A percentile compares a stretch with the other conserved stretches of the same genome.
phyloP scores from a whole-genome alignment of 2,113 vertebrate genomes.

The Egretta garzetta region DNA sequence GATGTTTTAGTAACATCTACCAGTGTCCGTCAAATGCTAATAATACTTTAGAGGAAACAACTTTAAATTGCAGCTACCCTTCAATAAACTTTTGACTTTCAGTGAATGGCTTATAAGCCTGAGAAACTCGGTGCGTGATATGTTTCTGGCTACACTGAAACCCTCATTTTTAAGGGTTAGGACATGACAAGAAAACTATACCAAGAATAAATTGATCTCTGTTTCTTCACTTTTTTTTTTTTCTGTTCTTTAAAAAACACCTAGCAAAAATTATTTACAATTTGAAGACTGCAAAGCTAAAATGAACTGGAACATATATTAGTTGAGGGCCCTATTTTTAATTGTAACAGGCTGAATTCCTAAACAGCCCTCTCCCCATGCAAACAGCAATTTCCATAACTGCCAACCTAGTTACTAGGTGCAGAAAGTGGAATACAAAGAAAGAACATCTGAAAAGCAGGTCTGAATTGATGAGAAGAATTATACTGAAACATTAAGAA shows the following conservation, averaged over 20 bases:
- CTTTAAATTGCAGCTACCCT: constrained; percentile 23
- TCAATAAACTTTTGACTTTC: constrained; percentile 27
- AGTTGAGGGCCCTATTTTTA: not conserved
- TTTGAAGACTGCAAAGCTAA: not conserved
- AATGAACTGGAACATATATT: not conserved
- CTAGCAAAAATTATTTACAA: not conserved
- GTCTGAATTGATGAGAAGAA: not conserved
- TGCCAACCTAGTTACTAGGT: not conserved
- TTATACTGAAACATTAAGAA: not conserved
- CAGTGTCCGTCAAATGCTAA: constrained; percentile 25
- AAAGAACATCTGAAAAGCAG: not conserved
- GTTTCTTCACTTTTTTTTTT: not conserved
- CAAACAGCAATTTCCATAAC: not conserved
- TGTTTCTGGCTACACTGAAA: not conserved
- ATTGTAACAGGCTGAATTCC: not conserved
- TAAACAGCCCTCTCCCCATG: not conserved
- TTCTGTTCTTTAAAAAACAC: not conserved
- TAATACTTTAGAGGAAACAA: constrained; percentile 2
- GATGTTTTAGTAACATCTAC: constrained; percentile 23
- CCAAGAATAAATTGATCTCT: not conserved
- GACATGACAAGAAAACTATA: not conserved
- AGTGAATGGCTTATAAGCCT: not conserved
- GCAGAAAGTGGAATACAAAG: not conserved
- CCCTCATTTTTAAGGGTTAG: constrained; percentile 3
- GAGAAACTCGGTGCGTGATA: not conserved